Evolutionary conservation across 2,888 invertebrate species (phyloP), one percentile per base, ranked within the genome.

Genomic region (Cheilosia urbana): DNA sequence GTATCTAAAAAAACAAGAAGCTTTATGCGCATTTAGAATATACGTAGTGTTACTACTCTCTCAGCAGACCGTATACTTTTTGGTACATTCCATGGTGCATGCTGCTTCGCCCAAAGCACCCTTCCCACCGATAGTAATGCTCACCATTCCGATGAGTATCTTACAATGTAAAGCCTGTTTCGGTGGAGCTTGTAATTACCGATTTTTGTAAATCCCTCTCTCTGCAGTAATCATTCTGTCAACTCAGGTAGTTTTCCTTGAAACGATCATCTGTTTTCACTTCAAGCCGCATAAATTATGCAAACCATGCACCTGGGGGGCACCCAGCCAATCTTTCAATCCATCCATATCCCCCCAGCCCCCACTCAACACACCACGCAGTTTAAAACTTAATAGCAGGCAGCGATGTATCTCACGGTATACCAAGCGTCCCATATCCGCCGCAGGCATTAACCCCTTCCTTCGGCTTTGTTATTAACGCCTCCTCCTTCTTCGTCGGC

Each of bases 391-490:
- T 84, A 79, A 84, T 84, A 75, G 65, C 83, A 79, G 58, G 47
- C 65, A 75, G 21, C 55, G 66, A 77, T 76, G 72, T 30, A 78
- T 84, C 83, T 79, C 79, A 75, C 65, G 80, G 71, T 42, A 65
- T 4, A 47, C 13, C 37, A 19, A 60, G 65, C 19, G 73, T 65
- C 3, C 30, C 65, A 79, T 75, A 84, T 76, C 79, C 84, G 75
- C 84, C 79, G 34, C 55, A 62, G 78, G 79, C 79, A 53, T 79
- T 79, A 79, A 65, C 79, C 84, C 84, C 76, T 78, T 66, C 17
- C 17, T 60, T 58, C 37, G 37, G 57, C 60, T 62, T 49, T 30
- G 60, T 75, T 60, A 76, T 79, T 79, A 79, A 84, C 84, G 79
- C 84, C 79, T 76, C 42, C 71, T 49, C 62, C 30, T 63, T 63